These are phyloP conservation scores for Turdus rufiventris DNA, from an alignment of 2,113 vertebrate genomes.

Conservation along the genomic window DNA sequence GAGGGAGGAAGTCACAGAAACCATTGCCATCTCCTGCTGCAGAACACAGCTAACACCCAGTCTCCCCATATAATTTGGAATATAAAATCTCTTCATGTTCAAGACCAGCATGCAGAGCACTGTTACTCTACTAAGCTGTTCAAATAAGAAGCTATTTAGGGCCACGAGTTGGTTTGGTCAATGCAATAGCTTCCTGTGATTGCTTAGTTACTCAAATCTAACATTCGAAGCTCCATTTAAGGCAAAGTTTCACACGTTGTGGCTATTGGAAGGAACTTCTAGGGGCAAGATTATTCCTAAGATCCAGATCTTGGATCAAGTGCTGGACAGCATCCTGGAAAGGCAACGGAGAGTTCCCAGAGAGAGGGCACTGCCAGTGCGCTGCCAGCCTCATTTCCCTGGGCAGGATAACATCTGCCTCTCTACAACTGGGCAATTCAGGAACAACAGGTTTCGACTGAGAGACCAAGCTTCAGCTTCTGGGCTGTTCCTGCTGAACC, in stretches of 20 bases:
- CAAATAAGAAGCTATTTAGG: not conserved
- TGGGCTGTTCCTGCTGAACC: not conserved
- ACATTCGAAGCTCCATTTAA: not conserved
- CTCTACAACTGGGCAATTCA: not conserved
- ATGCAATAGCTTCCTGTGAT: not conserved
- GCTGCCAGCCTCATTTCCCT: not conserved
- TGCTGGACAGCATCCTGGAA: not conserved
- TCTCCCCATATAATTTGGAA: not conserved
- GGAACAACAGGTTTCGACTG: not conserved
- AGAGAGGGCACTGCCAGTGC: not conserved
- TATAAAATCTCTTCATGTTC: not conserved
- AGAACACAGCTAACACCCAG: not conserved
- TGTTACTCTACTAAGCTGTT: not conserved
- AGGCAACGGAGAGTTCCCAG: not conserved
- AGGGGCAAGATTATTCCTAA: not conserved
- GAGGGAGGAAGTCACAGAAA: not conserved
- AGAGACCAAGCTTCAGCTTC: not conserved
- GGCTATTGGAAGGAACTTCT: not conserved
- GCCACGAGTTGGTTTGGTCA: not conserved
- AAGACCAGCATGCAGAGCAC: not conserved
- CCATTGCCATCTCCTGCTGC: not conserved
- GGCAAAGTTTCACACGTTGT: not conserved
- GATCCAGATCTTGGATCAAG: not conserved
- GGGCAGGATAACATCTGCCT: accelerated
- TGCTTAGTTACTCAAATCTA: not conserved